Evolutionary conservation across 1,140 invertebrate genomes (phyloP).

Genomic region (Ectropis grisescens): DNA sequence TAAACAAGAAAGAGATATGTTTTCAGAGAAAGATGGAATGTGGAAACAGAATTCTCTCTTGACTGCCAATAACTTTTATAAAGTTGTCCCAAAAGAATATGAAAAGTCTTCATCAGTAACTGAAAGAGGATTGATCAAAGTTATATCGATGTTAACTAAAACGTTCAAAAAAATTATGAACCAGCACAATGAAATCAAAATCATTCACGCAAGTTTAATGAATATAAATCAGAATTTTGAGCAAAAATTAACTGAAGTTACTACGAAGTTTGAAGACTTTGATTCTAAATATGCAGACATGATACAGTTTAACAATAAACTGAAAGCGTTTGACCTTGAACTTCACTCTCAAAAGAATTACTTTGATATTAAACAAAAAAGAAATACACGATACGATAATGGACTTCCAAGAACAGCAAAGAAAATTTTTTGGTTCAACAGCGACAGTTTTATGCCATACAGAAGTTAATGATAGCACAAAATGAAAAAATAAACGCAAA

Average conservation of each 20-base stretch:
- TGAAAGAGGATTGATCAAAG: constrained; percentile 46
- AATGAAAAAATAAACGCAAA: constrained; percentile 52
- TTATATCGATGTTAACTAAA: constrained; percentile 47
- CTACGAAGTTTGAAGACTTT: constrained; percentile 37
- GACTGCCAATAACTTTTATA: constrained; percentile 21
- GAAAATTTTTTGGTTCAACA: constrained; percentile 50
- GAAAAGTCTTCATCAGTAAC: constrained; percentile 26
- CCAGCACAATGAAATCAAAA: constrained; percentile 48
- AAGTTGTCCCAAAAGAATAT: constrained; percentile 29
- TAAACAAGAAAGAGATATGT: too few species aligned
- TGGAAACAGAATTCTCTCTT: constrained; percentile 29
- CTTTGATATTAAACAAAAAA: constrained; percentile 27
- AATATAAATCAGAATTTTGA: constrained; percentile 21
- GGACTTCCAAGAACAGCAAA: constrained; percentile 51
- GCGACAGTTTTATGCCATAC: constrained; percentile 45
- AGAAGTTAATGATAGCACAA: constrained; percentile 44
- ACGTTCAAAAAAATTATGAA: constrained; percentile 56
- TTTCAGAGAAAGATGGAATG: constrained; percentile 14
- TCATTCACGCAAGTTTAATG: constrained; percentile 29
- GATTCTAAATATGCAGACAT: constrained; percentile 34
- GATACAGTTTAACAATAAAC: constrained; percentile 27
- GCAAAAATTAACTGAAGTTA: constrained; percentile 6
- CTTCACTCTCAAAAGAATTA: constrained; percentile 25
- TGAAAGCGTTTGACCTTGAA: constrained; percentile 25
- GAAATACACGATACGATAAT: constrained; percentile 36